phyloP scores from a whole-genome alignment of 2,797 vertebrate genomes.

The Sebastes kiyomatsui region DNA sequence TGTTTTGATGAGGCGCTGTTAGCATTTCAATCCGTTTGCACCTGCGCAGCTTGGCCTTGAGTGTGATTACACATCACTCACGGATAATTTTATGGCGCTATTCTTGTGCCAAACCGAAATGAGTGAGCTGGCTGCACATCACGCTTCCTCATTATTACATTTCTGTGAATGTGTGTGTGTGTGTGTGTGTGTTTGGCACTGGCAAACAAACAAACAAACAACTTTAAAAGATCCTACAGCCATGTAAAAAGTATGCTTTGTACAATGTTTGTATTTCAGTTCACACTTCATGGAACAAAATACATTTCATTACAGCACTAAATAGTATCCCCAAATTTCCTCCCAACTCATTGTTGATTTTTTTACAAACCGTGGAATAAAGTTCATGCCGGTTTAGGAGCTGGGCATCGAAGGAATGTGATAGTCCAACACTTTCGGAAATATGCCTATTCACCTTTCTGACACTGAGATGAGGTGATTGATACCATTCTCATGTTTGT shows the following conservation, averaged over 20 bases:
- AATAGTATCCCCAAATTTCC: not conserved
- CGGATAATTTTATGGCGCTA: slow-evolving; percentile 20
- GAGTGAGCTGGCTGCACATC: slow-evolving; percentile 29
- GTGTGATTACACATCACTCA: slow-evolving; percentile 18
- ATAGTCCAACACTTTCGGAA: not conserved
- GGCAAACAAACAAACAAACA: not conserved
- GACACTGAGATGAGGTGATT: not conserved
- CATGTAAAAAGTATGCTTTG: not conserved
- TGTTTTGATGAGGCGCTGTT: not conserved
- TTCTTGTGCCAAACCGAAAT: slow-evolving; percentile 26
- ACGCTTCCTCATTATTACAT: slow-evolving; percentile 8
- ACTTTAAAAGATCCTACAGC: not conserved
- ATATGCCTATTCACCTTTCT: not conserved
- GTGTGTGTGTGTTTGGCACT: not conserved
- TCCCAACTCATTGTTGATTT: not conserved
- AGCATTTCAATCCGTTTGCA: not conserved
- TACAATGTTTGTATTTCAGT: too few relatives aligned
- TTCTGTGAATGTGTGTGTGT: not conserved
- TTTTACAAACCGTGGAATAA: not conserved
- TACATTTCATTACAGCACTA: not conserved
- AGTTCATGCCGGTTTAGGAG: not conserved
- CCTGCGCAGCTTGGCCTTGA: slow-evolving; percentile 19
- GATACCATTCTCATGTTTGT: not conserved
- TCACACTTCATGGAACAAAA: not conserved
- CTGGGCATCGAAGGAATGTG: not conserved